Evolutionary conservation across 1,140 invertebrate species (phyloP).

Genomic region (Asobara japonica): DNA sequence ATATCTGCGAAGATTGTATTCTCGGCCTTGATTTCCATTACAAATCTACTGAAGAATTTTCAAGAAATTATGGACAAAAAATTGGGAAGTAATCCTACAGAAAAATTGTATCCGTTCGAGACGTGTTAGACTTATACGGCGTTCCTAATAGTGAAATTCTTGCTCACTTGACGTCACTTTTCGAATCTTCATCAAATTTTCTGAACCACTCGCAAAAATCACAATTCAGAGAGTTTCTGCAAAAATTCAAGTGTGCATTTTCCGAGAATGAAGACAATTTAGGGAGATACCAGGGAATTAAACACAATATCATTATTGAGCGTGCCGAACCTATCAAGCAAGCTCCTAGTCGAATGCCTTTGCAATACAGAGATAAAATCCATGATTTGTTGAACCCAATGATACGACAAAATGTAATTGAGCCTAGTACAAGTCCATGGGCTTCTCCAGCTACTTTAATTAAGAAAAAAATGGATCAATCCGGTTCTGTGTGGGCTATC

Average conservation of each 20-base stretch:
- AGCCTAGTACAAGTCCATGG: background rate
- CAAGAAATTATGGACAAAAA: background rate
- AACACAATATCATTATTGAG: background rate
- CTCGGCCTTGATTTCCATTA: background rate
- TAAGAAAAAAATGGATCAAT: constrained; percentile 53
- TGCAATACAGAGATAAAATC: background rate
- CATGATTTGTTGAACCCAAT: background rate
- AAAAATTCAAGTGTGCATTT: background rate
- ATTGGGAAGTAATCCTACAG: background rate
- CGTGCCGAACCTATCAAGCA: background rate
- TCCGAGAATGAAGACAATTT: background rate
- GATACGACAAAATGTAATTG: background rate
- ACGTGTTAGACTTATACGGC: background rate
- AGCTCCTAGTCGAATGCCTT: background rate
- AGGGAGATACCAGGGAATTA: background rate
- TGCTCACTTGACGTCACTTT: background rate
- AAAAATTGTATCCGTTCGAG: background rate
- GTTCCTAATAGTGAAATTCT: background rate
- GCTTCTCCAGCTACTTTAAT: constrained; percentile 56
- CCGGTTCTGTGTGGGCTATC: constrained; percentile 64
- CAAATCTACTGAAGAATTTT: background rate
- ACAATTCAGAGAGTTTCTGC: no score
- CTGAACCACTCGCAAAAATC: background rate
- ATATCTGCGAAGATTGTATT: background rate
- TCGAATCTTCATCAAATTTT: background rate